Evolutionary conservation across 2,797 vertebrate genomes (phyloP).

Genomic region (Tenualosa ilisha): DNA sequence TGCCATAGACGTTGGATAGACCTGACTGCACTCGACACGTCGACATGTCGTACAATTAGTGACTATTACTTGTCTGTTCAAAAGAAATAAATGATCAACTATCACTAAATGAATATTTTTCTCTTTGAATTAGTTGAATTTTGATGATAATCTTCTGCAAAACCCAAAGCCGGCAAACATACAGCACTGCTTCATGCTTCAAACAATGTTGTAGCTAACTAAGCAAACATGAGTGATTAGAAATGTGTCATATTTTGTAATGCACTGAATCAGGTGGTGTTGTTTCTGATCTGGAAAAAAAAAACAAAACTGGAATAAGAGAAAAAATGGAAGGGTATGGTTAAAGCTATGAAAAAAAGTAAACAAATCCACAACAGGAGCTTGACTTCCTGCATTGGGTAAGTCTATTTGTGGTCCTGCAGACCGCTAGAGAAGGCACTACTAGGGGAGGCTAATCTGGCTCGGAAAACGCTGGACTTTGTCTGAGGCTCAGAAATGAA

Average conservation of each 20-base stretch:
- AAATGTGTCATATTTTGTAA: background rate
- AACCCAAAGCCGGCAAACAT: background rate
- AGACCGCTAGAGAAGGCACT: background rate
- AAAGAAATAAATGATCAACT: too few relatives aligned
- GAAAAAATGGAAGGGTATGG: background rate
- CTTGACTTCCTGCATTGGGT: background rate
- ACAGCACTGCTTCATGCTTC: background rate
- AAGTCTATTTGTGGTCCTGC: background rate
- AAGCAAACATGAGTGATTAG: background rate
- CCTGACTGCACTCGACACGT: background rate
- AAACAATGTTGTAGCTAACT: background rate
- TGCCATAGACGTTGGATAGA: too few relatives aligned
- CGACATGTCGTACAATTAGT: background rate
- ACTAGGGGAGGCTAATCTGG: background rate
- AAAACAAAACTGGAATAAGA: too few relatives aligned
- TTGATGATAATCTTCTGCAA: background rate
- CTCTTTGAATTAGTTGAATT: background rate
- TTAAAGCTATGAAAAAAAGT: background rate
- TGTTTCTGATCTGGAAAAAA: too few relatives aligned
- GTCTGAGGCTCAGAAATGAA: slow-evolving; percentile 8
- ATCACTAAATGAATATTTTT: background rate
- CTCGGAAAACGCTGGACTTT: background rate
- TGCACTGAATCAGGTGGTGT: too few relatives aligned
- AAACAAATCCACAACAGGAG: background rate
- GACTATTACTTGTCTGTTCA: background rate